Evolutionary conservation across 2,113 vertebrate species (phyloP).

Genomic region (Eleginops maclovinus): DNA sequence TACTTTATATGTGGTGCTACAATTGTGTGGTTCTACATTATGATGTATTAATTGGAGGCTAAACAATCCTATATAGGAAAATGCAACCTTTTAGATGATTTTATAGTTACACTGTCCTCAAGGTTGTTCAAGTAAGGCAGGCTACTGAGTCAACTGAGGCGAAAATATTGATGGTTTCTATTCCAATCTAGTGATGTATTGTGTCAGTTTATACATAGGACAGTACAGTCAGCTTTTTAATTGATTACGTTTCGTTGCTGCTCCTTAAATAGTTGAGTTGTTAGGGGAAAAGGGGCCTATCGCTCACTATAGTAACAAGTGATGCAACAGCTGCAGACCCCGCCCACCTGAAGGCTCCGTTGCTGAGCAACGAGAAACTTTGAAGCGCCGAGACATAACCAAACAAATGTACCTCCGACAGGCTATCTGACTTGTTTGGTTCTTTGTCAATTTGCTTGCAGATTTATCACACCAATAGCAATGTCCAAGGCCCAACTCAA

Average conservation of each 20-base stretch:
- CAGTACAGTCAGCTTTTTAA: background rate
- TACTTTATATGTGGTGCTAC: background rate
- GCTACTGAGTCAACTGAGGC: background rate
- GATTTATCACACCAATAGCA: background rate
- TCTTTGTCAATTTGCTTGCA: background rate
- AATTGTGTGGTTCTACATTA: background rate
- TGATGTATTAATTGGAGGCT: background rate
- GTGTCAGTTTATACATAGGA: background rate
- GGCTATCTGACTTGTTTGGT: background rate
- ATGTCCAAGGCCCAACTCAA: constrained; percentile 80
- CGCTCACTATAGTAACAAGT: background rate
- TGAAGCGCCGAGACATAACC: background rate
- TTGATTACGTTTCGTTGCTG: background rate
- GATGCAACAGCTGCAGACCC: background rate
- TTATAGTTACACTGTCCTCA: background rate
- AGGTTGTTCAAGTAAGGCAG: background rate
- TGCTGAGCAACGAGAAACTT: constrained; percentile 76
- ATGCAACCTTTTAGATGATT: background rate
- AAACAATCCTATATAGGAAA: background rate
- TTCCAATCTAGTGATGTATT: background rate
- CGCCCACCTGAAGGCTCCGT: constrained; percentile 30
- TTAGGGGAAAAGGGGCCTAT: background rate
- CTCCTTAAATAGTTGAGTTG: background rate
- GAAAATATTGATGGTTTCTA: background rate
- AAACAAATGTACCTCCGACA: background rate